phyloP scores from a whole-genome alignment of 2,888 invertebrate genomes.

The Neoascia interrupta region DNA sequence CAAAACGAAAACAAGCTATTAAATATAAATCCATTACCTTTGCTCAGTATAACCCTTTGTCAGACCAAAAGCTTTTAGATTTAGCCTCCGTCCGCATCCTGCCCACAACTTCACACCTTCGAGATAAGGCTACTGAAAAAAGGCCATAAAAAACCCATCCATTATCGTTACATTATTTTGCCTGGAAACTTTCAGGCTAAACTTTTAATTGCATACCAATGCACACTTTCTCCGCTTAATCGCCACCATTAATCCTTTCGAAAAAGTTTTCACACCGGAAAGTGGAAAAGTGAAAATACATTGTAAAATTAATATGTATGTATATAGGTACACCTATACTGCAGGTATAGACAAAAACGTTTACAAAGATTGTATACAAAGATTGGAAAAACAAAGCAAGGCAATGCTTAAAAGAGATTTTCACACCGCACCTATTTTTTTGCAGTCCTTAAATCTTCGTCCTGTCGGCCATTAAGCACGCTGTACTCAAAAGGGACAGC shows the following conservation, averaged over 20 bases:
- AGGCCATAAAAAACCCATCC: neutral
- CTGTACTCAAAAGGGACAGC: conserved; percentile 35
- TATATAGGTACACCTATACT: too few species aligned
- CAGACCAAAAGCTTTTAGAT: too few species aligned
- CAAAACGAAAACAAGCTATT: too few species aligned
- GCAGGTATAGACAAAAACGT: conserved; percentile 3
- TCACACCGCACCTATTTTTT: conserved; percentile 49
- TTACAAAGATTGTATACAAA: conserved; percentile 42
- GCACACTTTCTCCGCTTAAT: conserved; percentile 47
- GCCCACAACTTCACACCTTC: conserved; percentile 39
- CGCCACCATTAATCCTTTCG: conserved; percentile 53
- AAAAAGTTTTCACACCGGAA: neutral
- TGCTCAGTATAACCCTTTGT: too few species aligned
- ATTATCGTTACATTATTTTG: conserved; percentile 53
- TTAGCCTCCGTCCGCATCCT: too few species aligned
- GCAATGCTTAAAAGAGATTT: conserved; percentile 38
- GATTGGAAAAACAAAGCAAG: conserved; percentile 55
- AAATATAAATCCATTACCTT: too few species aligned
- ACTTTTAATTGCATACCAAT: conserved; percentile 67
- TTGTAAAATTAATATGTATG: too few species aligned
- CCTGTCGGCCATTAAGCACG: conserved; percentile 45
- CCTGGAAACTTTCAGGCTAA: conserved; percentile 33
- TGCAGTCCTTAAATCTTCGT: conserved; percentile 54
- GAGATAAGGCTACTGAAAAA: neutral
- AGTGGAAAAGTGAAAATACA: neutral